Conservation (phyloP, 2,113 vertebrate genomes). For the Scolopax mira region DNA sequence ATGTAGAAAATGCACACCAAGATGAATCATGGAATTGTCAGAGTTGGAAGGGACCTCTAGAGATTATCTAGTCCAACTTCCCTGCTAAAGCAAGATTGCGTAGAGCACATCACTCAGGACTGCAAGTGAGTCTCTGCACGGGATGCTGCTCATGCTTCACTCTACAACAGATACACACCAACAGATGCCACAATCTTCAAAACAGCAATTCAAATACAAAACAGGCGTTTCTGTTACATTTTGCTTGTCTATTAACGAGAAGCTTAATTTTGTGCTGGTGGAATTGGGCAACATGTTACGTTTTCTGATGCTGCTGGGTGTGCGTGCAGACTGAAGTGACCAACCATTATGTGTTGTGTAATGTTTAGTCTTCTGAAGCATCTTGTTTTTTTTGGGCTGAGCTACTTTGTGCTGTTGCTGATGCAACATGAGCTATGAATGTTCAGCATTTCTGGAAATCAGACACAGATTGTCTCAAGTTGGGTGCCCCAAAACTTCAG, state of each 20-base stretch:
- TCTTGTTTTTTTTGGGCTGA: not conserved
- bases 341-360: not conserved
- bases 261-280: not conserved
- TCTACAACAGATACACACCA: not conserved
- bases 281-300: not conserved
- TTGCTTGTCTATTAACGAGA: not conserved
- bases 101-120: too few relatives aligned
- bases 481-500: constrained; percentile 43
- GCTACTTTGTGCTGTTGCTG: not conserved
- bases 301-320: not conserved
- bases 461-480: constrained; percentile 41
- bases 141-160: not conserved
- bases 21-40: not conserved
- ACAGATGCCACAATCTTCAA: not conserved
- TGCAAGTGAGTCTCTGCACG: not conserved
- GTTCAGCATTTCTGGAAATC: constrained; percentile 35
- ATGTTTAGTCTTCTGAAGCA: not conserved
- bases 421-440: not conserved
- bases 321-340: not conserved
- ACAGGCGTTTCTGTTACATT: not conserved
- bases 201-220: not conserved
- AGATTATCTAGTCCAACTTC: too few relatives aligned
- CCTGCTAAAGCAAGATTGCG: too few relatives aligned
- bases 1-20: not conserved
- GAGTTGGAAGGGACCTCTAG: too few relatives aligned